Conservation (phyloP, 2,888 invertebrate species). For the Oscheius sp. region DNA sequence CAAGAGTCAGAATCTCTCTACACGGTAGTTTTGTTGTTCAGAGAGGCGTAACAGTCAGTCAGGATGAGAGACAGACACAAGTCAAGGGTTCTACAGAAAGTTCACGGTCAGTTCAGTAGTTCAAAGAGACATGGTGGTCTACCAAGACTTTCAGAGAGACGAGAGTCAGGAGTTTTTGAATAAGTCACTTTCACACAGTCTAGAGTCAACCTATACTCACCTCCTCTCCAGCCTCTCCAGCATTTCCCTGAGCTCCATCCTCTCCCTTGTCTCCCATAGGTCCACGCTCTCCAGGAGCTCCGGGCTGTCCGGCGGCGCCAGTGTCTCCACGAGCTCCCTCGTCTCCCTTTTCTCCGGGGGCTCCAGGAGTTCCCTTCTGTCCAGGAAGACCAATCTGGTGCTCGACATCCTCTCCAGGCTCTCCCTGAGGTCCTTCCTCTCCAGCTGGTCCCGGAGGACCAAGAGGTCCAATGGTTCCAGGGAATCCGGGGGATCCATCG, state of each 20-base stretch:
- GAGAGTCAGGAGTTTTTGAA: too few relatives aligned
- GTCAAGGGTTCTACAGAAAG: too few relatives aligned
- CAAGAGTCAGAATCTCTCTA: too few relatives aligned
- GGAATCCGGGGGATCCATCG: conserved; percentile 68
- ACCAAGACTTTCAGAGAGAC: too few relatives aligned
- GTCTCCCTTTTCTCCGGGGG: conserved; percentile 58
- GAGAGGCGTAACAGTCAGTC: too few relatives aligned
- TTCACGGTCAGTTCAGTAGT: too few relatives aligned
- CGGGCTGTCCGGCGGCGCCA: conserved; percentile 56
- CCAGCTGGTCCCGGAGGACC: conserved; percentile 65
- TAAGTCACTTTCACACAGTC: too few relatives aligned
- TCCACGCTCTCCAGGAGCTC: conserved; percentile 65
- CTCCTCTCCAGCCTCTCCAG: conserved; percentile 62
- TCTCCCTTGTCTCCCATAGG: conserved; percentile 64
- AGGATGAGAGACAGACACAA: too few relatives aligned
- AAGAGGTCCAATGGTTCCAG: conserved; percentile 60
- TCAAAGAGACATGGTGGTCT: too few relatives aligned
- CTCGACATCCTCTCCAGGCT: conserved; percentile 66
- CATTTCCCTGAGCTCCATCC: conserved; percentile 57
- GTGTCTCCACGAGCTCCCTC: conserved; percentile 59
- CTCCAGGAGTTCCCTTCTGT: conserved; percentile 61
- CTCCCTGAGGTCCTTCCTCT: conserved; percentile 62
- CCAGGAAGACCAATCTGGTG: conserved; percentile 65
- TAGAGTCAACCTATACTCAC: background rate
- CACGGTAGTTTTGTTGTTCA: too few relatives aligned